A percentile compares a stretch with the other conserved stretches of the same genome.
Conservation (phyloP, 1,140 invertebrate species). For the Drosophila sp. region DNA sequence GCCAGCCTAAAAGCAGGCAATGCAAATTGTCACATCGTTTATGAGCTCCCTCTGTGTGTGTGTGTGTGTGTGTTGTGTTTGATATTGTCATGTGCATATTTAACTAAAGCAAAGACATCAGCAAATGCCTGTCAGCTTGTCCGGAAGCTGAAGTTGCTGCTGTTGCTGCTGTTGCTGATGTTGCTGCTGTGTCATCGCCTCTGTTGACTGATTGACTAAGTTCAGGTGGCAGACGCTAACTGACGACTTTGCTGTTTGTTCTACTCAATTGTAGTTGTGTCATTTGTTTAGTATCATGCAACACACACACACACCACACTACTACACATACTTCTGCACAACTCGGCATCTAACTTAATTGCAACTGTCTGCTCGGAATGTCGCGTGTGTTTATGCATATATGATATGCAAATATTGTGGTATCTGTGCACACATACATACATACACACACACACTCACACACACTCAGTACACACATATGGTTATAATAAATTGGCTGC, state of each 20-base stretch:
- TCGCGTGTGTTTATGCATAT: constrained; percentile 81
- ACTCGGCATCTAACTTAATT: constrained; percentile 67
- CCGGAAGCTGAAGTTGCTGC: constrained; percentile 10
- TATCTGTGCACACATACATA: constrained; percentile 61
- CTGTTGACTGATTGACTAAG: constrained; percentile 69
- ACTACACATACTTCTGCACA: constrained; percentile 4
- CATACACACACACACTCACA: constrained; percentile 12
- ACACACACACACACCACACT: constrained; percentile 29
- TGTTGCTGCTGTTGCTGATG: constrained; percentile 17
- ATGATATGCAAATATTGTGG: constrained; percentile 83
- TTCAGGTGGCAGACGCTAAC: constrained; percentile 62
- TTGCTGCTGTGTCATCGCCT: constrained; percentile 39
- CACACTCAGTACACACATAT: background rate
- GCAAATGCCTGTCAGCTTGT: constrained; percentile 40
- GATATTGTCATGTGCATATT: constrained; percentile 56
- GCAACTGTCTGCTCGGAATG: constrained; percentile 64
- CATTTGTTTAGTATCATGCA: constrained; percentile 56
- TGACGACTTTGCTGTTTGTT: constrained; percentile 47
- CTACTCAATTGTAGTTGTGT: constrained; percentile 41
- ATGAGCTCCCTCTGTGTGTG: constrained; percentile 2
- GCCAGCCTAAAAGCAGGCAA: constrained; percentile 52
- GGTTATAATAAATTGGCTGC: constrained; percentile 35
- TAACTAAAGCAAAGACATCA: constrained; percentile 48
- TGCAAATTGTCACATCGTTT: constrained; percentile 34
- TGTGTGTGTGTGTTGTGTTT: constrained; percentile 15